Conservation (phyloP, 1,140 invertebrate genomes). For the Neotoxoptera formosana region DNA sequence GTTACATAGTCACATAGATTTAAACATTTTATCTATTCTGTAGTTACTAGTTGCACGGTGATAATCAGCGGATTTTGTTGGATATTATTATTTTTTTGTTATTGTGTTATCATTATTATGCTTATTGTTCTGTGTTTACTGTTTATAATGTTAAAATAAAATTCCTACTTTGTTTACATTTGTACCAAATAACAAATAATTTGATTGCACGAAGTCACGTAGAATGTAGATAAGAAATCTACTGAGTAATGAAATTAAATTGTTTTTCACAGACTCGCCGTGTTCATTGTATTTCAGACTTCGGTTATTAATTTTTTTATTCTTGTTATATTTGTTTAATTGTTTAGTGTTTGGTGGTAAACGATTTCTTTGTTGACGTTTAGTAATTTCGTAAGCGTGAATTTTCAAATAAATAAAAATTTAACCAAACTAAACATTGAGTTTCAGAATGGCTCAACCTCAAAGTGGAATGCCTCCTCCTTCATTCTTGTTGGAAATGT, state of each 20-base stretch:
- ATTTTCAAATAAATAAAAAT: neutral
- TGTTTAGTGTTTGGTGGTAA: neutral
- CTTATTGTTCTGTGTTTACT: neutral
- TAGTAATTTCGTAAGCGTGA: neutral
- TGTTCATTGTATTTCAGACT: too few relatives aligned
- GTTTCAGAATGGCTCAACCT: slow-evolving; percentile 51
- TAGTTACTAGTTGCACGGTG: neutral
- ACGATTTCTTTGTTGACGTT: neutral
- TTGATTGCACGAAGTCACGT: neutral
- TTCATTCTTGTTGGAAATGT: slow-evolving; percentile 80
- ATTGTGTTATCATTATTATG: neutral
- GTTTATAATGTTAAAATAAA: too few relatives aligned
- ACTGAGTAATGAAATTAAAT: neutral
- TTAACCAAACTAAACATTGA: neutral
- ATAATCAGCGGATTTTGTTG: neutral
- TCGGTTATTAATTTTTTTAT: too few relatives aligned
- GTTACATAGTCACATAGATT: too few relatives aligned
- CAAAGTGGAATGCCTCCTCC: slow-evolving; percentile 71
- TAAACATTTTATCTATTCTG: too few relatives aligned
- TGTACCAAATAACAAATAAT: too few relatives aligned
- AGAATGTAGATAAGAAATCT: neutral
- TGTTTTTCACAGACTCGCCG: neutral
- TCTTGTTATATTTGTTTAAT: neutral
- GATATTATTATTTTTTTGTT: neutral
- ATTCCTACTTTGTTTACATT: neutral